These are phyloP conservation scores for Diuraphis noxia DNA, from an alignment of 1,140 invertebrate species.

Conservation along the genomic window DNA sequence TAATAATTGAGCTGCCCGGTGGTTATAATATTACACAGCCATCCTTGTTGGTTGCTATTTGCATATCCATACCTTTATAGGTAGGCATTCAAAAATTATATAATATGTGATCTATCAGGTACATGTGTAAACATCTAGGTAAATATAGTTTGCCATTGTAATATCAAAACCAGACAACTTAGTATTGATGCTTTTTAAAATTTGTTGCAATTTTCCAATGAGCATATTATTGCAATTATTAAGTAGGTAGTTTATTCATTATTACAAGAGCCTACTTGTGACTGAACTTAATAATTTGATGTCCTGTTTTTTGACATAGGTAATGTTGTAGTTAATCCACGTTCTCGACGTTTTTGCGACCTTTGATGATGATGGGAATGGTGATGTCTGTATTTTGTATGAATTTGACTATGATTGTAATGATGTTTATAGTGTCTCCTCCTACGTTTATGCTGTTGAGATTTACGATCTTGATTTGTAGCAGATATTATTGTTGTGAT, in stretches of 20 bases:
- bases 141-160: background rate
- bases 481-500: background rate
- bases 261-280: background rate
- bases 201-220: background rate
- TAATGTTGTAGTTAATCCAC: background rate
- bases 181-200: background rate
- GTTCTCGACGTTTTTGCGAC: background rate
- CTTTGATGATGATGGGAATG: conserved; percentile 13
- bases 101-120: conserved; percentile 32
- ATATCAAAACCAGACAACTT: background rate
- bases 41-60: background rate
- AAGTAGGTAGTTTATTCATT: background rate
- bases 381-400: conserved; percentile 16
- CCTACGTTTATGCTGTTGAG: conserved; percentile 19
- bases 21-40: conserved; percentile 34
- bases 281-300: background rate
- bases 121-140: conserved; percentile 29
- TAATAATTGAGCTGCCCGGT: conserved; percentile 42
- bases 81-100: conserved; percentile 18
- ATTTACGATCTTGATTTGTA: background rate
- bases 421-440: conserved; percentile 17
- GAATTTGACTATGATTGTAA: conserved; percentile 22
- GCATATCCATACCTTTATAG: background rate
- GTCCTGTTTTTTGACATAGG: background rate
- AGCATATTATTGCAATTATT: background rate